Conservation (phyloP, 2,113 vertebrate species). For the Empidonax alnorum region DNA sequence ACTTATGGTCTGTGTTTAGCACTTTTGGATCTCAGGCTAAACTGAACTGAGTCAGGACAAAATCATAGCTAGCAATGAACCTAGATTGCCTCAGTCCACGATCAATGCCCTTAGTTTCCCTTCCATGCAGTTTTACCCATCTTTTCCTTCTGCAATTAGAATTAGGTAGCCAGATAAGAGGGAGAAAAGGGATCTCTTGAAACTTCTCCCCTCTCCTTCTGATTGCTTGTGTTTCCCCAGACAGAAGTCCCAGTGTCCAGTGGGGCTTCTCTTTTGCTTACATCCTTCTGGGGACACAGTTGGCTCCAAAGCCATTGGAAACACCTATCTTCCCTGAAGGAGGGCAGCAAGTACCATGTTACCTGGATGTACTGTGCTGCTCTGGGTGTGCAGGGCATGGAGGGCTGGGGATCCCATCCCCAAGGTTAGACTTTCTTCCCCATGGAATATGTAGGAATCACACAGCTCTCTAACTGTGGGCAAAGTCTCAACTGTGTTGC, state of each 20-base stretch:
- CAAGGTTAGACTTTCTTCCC: background rate
- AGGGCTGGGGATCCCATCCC: background rate
- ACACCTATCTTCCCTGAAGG: background rate
- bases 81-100: background rate
- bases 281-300: background rate
- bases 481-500: background rate
- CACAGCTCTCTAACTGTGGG: background rate
- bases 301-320: background rate
- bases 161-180: background rate
- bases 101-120: background rate
- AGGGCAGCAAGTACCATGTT: background rate
- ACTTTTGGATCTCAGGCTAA: background rate
- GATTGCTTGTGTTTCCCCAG: background rate
- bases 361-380: background rate
- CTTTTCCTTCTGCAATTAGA: background rate
- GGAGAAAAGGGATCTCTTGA: background rate
- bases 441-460: background rate
- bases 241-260: background rate
- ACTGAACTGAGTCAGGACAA: background rate
- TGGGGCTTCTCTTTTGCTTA: background rate
- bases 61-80: background rate
- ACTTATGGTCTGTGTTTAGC: background rate
- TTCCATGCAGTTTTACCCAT: background rate
- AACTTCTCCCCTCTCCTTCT: background rate
- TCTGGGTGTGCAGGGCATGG: background rate